Percentiles rank a stretch among this genome's conserved stretches.
Evolutionary conservation across 2,113 vertebrate species (phyloP).

Genomic region (Oncorhynchus nerka): DNA sequence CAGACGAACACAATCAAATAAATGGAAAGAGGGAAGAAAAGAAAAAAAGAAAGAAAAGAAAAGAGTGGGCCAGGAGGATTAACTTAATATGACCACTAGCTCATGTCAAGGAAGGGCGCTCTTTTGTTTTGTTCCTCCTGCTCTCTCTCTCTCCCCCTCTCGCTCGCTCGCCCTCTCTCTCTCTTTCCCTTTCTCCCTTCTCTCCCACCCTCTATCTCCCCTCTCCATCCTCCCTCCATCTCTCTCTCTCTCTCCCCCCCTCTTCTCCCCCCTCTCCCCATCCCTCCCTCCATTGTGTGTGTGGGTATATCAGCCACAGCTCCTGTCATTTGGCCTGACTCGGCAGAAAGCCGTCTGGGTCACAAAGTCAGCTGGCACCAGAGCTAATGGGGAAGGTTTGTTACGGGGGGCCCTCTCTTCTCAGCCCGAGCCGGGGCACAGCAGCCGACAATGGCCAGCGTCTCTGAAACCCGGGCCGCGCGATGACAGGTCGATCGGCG

Average conservation of each 20-base stretch:
- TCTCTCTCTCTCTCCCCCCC: no score
- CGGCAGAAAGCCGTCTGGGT: constrained; percentile 77
- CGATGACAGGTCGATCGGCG: constrained; percentile 77
- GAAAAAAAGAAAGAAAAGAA: not conserved
- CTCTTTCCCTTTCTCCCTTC: no score
- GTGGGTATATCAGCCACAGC: constrained; percentile 44
- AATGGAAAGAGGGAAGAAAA: not conserved
- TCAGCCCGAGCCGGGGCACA: not conserved
- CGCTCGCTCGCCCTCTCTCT: no score
- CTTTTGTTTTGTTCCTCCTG: not conserved
- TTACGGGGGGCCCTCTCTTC: constrained; percentile 1
- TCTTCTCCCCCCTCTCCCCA: constrained; percentile 7
- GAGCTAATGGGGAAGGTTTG: constrained; percentile 68
- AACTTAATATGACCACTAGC: constrained; percentile 38
- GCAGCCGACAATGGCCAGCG: constrained; percentile 54
- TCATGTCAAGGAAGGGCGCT: constrained; percentile 22
- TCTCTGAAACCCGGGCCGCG: constrained; percentile 72
- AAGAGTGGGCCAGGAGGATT: not conserved
- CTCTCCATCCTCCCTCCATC: not conserved
- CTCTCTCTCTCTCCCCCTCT: constrained; percentile 10
- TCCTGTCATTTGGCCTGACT: constrained; percentile 72
- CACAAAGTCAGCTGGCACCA: constrained; percentile 80
- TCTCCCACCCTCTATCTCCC: not conserved
- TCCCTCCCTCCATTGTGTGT: constrained; percentile 9
- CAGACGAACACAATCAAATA: not conserved